Conservation (phyloP, 2,888 invertebrate species). For the Mythimna lalbum region DNA sequence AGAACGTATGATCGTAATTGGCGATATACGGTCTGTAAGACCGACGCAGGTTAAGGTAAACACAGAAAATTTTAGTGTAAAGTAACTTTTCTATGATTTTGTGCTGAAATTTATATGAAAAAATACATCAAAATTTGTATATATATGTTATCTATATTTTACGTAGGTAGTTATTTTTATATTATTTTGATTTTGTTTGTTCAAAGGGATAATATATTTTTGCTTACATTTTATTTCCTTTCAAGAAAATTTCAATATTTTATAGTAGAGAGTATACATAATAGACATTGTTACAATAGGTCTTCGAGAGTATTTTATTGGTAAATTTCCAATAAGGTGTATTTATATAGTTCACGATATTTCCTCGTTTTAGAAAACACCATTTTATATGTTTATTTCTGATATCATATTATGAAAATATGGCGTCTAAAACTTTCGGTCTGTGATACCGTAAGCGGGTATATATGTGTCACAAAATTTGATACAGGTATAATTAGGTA, state of each 20-base stretch:
- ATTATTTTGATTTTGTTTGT: too few relatives aligned
- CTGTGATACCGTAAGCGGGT: background rate
- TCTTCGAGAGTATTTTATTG: too few relatives aligned
- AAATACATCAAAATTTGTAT: too few relatives aligned
- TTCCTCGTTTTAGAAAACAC: background rate
- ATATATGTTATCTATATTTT: too few relatives aligned
- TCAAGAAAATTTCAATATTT: background rate
- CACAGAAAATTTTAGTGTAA: too few relatives aligned
- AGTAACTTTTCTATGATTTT: too few relatives aligned
- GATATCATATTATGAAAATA: background rate
- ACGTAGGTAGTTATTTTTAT: too few relatives aligned
- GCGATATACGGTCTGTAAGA: background rate
- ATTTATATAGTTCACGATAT: too few relatives aligned
- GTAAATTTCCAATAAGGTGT: too few relatives aligned
- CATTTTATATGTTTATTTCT: background rate
- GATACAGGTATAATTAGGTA: background rate
- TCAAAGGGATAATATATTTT: background rate
- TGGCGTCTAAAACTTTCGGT: background rate
- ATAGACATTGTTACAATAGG: too few relatives aligned
- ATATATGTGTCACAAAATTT: constrained; percentile 2
- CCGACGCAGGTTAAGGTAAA: background rate
- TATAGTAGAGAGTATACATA: too few relatives aligned
- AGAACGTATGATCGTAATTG: background rate
- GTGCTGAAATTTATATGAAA: too few relatives aligned
- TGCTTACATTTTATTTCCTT: background rate